These are phyloP conservation scores for Chiridota heheva DNA, from an alignment of 35 echinoderm and acorn worm species.

Conservation along the genomic window DNA sequence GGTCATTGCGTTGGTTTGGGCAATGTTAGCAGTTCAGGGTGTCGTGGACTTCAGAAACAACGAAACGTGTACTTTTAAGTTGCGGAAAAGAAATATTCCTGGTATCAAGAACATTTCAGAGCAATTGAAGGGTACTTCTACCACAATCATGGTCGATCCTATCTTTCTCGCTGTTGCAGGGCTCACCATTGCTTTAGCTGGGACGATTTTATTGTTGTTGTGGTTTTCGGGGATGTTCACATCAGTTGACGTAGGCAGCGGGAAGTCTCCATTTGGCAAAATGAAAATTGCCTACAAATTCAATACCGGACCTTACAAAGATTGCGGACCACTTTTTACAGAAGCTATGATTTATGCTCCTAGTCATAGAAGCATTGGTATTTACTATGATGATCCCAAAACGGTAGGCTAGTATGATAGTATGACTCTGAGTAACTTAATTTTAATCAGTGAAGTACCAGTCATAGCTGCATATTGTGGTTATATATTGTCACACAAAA, in stretches of 20 bases:
- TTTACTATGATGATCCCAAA: constrained; percentile 88
- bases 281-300: constrained; percentile 85
- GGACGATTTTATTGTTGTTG: constrained; percentile 62
- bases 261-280: constrained; percentile 68
- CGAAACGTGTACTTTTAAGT: no score
- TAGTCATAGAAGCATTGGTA: constrained; percentile 46
- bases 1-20: no score
- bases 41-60: no score
- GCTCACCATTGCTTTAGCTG: constrained; percentile 47
- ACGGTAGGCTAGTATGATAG: constrained; percentile 56
- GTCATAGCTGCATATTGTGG: background rate
- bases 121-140: no score
- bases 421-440: no score
- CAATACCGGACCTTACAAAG: constrained; percentile 65
- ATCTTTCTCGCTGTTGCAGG: constrained; percentile 68
- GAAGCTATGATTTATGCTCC: constrained; percentile 62
- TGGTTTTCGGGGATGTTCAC: constrained; percentile 70
- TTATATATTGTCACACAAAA: background rate
- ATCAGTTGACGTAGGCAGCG: constrained; percentile 60
- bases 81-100: no score
- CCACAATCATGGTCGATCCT: constrained; percentile 55
- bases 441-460: no score
- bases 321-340: constrained; percentile 65
- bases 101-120: no score
- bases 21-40: no score